A percentile compares a stretch with the other conserved stretches of the same genome.
Evolutionary conservation across 2,888 invertebrate species (phyloP).

Genomic region (Yponomeuta cagnagella): DNA sequence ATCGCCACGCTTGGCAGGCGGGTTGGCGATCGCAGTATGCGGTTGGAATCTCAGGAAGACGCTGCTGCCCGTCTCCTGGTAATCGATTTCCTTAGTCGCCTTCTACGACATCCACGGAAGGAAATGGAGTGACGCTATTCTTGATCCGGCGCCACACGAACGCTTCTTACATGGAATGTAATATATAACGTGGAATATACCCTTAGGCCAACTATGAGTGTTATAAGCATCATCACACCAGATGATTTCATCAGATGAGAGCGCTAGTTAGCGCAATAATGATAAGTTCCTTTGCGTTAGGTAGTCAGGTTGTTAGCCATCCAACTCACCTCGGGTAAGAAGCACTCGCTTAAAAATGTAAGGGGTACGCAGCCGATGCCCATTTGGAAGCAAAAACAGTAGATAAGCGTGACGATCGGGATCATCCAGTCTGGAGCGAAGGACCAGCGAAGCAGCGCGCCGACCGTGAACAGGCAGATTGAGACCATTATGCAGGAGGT

Average conservation of each 20-base stretch:
- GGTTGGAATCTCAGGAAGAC: too few relatives aligned
- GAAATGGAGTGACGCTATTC: too few relatives aligned
- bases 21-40: too few relatives aligned
- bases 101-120: too few relatives aligned
- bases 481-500: conserved; percentile 26
- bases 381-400: conserved; percentile 36
- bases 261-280: neutral
- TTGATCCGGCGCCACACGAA: too few relatives aligned
- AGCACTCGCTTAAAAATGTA: conserved; percentile 33
- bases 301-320: neutral
- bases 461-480: conserved; percentile 30
- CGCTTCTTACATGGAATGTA: too few relatives aligned
- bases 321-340: conserved; percentile 33
- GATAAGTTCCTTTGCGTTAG: neutral
- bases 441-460: conserved; percentile 33
- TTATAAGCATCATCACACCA: neutral
- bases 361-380: conserved; percentile 41
- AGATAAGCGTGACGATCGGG: conserved; percentile 36
- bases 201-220: neutral
- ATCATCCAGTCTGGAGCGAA: conserved; percentile 41
- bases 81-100: too few relatives aligned
- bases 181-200: too few relatives aligned
- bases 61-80: too few relatives aligned
- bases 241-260: neutral
- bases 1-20: too few relatives aligned